Evolutionary conservation across 2,888 invertebrate genomes (phyloP).

Genomic region (Ectemnius cavifrons): DNA sequence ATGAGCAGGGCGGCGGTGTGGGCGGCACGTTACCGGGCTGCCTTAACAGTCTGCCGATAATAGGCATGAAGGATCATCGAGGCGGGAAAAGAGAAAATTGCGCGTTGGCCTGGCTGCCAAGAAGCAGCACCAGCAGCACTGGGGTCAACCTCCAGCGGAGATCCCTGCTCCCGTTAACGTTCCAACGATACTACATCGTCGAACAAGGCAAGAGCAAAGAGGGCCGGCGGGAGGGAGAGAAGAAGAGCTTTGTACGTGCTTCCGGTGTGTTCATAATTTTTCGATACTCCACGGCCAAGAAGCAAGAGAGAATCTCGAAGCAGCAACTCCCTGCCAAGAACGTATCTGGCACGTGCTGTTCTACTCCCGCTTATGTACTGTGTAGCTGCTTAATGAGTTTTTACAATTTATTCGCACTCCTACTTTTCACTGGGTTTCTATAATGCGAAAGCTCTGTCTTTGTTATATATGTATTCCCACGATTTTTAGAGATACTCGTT

Average conservation of each 20-base stretch:
- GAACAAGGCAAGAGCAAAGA: constrained; percentile 23
- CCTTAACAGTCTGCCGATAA: constrained; percentile 53
- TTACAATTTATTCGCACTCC: constrained; percentile 11
- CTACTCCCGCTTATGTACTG: constrained; percentile 7
- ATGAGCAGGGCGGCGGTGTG: no score
- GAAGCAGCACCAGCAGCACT: constrained; percentile 42
- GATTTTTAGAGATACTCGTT: no score
- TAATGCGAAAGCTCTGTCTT: no score
- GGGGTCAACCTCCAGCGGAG: constrained; percentile 56
- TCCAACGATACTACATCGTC: constrained; percentile 38
- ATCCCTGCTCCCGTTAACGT: constrained; percentile 59
- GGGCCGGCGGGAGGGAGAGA: constrained; percentile 19
- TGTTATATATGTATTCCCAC: no score
- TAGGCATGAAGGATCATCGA: constrained; percentile 50
- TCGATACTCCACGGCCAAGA: neutral
- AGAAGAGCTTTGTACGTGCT: constrained; percentile 42
- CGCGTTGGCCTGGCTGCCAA: constrained; percentile 65
- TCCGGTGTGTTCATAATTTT: constrained; percentile 40
- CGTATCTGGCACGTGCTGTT: constrained; percentile 17
- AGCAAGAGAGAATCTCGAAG: constrained; percentile 5
- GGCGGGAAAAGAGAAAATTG: constrained; percentile 51
- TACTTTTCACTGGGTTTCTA: neutral
- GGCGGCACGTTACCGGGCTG: constrained; percentile 10
- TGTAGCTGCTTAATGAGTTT: constrained; percentile 24
- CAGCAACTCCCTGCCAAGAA: constrained; percentile 36